Evolutionary conservation across 2,888 invertebrate genomes (phyloP), one percentile per base, ranked within the genome.

Genomic region (Harpagoxenus sublaevis): DNA sequence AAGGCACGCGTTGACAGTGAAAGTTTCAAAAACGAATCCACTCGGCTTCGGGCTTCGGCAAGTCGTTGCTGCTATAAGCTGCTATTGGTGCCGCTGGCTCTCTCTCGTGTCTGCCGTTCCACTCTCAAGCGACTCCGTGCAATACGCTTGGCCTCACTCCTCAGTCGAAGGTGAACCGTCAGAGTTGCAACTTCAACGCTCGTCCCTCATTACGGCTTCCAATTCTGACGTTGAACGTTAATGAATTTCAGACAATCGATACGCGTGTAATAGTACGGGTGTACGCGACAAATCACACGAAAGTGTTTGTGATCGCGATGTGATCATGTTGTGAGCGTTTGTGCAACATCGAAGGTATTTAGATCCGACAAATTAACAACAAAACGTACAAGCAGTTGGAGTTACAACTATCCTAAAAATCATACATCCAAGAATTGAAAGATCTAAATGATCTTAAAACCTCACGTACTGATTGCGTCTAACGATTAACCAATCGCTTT

Each of bases 121-220:
- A 85, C 86, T 78, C 78, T 70, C 78, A 28, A 66, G n/a, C 63
- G 53, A 78, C 66, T 66, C 45, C 78, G 12, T 65, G 31, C 48
- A 66, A 84, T 70, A 60, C 71, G 23, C 86, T 66, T 78, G 75
- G 73, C 89, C 87, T 93, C 93, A 94, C 94, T 94, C 89, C 87
- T 93, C 93, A 94, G 94, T 94, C 89, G 91, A 92, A 92, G 92
- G 87, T 92, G 91, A 87, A 91, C 92, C 92, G 93, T 92, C 92
- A 91, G 89, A 87, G 91, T 77, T 86, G 86, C 53, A 85, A 84
- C 84, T 23, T 88, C 65, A 70, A 28, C 28, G 45, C 23, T 48
- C 60, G 42, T 70, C 10, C n/a, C 5, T 53, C 51, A 23, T 45
- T 35, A 28, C 3, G 35, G 8, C 12, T 45, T 53, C 12, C 35